Evolutionary conservation across 2,888 invertebrate genomes (phyloP).

Genomic region (Campoplex nolae): DNA sequence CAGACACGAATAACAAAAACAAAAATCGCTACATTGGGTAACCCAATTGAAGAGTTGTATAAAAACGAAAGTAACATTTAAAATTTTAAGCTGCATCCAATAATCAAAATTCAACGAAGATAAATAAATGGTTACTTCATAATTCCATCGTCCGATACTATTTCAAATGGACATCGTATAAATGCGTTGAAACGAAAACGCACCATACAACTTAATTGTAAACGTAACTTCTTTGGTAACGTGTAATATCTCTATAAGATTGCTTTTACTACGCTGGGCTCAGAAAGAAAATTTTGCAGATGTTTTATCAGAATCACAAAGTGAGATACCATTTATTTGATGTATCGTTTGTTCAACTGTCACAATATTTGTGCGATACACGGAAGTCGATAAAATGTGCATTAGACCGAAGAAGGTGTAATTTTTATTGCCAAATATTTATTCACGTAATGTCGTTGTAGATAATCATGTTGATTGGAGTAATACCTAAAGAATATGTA

Average conservation of each 20-base stretch:
- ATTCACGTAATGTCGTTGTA: constrained; percentile 5
- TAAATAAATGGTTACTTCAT: neutral
- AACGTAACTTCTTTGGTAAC: neutral
- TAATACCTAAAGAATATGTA: neutral
- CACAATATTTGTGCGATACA: constrained; percentile 1
- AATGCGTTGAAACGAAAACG: neutral
- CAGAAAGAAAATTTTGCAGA: neutral
- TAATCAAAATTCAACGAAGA: constrained; percentile 4
- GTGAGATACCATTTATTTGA: neutral
- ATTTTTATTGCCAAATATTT: neutral
- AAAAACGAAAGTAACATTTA: constrained; percentile 26
- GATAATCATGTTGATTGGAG: constrained; percentile 1
- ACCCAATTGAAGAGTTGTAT: neutral
- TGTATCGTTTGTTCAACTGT: neutral
- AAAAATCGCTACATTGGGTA: neutral
- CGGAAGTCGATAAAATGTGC: constrained; percentile 12
- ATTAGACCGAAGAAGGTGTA: constrained; percentile 8
- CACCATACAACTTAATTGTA: neutral
- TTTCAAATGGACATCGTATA: neutral
- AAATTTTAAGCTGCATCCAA: constrained; percentile 26
- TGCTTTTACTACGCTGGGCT: neutral
- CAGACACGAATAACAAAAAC: neutral
- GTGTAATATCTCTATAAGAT: constrained; percentile 4
- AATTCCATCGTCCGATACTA: neutral
- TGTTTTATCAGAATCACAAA: neutral